Percentiles rank a stretch among this genome's conserved stretches.
Conservation (phyloP, 2,797 vertebrate genomes). For the Falco naumanni region DNA sequence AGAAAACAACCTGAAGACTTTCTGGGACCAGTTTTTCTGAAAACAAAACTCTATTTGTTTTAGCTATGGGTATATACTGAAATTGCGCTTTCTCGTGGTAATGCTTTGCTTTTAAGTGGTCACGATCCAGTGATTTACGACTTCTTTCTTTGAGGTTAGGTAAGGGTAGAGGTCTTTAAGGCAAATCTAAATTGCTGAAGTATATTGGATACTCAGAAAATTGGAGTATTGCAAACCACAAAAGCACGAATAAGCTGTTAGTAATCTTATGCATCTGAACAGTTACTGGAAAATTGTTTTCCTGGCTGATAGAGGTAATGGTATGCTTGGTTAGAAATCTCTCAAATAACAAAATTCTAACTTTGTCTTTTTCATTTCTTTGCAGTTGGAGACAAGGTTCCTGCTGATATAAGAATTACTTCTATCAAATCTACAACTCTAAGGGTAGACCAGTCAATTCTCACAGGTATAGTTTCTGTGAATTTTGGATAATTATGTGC, state of each 20-base stretch:
- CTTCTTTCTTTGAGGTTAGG: background rate
- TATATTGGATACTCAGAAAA: background rate
- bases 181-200: background rate
- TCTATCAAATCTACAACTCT: constrained; percentile 98
- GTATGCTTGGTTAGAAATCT: background rate
- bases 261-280: background rate
- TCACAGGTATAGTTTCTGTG: constrained; percentile 86
- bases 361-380: constrained; percentile 4
- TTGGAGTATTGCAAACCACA: background rate
- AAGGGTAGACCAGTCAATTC: constrained; percentile 96
- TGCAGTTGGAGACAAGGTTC: constrained; percentile 98
- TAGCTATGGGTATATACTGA: background rate
- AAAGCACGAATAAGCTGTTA: background rate
- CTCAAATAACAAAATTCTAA: background rate
- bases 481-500: background rate
- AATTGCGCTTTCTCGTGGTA: background rate
- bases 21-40: background rate
- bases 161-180: background rate
- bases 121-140: background rate
- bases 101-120: constrained; percentile 10
- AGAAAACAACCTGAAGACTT: background rate
- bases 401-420: constrained; percentile 96
- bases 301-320: background rate
- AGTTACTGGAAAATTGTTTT: background rate
- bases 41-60: background rate